Conservation (phyloP, 2,797 vertebrate species). For the Mormyrus hasselquistii region DNA sequence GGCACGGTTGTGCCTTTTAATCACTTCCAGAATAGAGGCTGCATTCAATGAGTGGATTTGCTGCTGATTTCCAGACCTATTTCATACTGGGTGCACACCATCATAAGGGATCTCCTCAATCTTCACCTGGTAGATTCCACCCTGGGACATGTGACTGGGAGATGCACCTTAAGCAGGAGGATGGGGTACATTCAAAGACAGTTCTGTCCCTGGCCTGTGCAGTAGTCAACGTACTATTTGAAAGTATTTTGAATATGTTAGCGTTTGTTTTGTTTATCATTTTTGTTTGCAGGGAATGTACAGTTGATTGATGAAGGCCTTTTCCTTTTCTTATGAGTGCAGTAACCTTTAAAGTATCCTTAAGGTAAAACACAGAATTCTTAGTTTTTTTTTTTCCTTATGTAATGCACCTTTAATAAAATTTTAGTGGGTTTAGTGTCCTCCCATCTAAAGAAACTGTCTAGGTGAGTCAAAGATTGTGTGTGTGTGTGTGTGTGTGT, state of each 20-base stretch:
- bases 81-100: constrained; percentile 19
- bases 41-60: neutral
- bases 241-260: neutral
- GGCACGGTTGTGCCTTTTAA: constrained; percentile 51
- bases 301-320: neutral
- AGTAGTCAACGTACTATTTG: neutral
- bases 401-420: too few species aligned
- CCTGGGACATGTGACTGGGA: neutral
- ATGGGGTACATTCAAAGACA: neutral
- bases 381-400: neutral
- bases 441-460: neutral
- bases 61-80: neutral
- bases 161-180: neutral
- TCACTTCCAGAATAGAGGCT: constrained; percentile 46
- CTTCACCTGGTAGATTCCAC: constrained; percentile 27
- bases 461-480: neutral
- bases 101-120: neutral
- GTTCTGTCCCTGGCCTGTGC: neutral
- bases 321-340: neutral
- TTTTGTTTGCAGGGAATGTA: neutral
- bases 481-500: neutral
- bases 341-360: neutral
- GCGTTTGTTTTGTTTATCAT: neutral
- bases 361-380: neutral
- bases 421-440: neutral